A percentile compares a stretch with the other conserved stretches of the same genome.
Evolutionary conservation across 2,797 vertebrate genomes (phyloP).

Genomic region (Falco berigora): DNA sequence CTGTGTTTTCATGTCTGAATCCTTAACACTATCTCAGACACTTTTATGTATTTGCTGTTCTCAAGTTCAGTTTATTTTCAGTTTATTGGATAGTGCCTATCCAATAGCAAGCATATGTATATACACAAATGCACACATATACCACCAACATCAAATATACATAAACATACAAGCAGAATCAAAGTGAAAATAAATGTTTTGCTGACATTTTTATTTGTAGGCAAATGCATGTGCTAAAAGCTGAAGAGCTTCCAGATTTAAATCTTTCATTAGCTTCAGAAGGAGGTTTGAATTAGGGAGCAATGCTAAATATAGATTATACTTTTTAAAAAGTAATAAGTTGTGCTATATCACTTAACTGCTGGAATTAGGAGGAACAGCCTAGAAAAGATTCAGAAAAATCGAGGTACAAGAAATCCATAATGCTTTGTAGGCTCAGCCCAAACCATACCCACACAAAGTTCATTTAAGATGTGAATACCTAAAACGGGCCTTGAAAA

Average conservation of each 20-base stretch:
- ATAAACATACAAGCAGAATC: background rate
- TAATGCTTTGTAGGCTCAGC: background rate
- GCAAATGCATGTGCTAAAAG: conserved; percentile 29
- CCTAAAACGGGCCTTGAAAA: background rate
- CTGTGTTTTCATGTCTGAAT: background rate
- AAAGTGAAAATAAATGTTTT: background rate
- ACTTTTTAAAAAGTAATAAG: background rate
- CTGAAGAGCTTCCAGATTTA: conserved; percentile 50
- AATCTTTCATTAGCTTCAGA: conserved; percentile 66
- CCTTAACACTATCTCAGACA: background rate
- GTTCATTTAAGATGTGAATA: background rate
- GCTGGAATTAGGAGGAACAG: background rate
- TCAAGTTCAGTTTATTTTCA: background rate
- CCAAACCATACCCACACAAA: background rate
- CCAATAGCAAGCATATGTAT: accelerated
- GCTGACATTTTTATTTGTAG: conserved; percentile 38
- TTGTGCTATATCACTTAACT: background rate
- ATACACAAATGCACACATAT: background rate
- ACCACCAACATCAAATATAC: background rate
- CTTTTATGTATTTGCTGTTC: background rate
- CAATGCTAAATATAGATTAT: conserved; percentile 40
- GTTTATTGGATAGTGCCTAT: too few species aligned
- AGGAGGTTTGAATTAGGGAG: conserved; percentile 23
- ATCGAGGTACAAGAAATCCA: background rate
- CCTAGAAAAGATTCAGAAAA: background rate